Evolutionary conservation across 2,888 invertebrate genomes (phyloP), one percentile per base, ranked within the genome.

Genomic region (Amaurobius ferox): DNA sequence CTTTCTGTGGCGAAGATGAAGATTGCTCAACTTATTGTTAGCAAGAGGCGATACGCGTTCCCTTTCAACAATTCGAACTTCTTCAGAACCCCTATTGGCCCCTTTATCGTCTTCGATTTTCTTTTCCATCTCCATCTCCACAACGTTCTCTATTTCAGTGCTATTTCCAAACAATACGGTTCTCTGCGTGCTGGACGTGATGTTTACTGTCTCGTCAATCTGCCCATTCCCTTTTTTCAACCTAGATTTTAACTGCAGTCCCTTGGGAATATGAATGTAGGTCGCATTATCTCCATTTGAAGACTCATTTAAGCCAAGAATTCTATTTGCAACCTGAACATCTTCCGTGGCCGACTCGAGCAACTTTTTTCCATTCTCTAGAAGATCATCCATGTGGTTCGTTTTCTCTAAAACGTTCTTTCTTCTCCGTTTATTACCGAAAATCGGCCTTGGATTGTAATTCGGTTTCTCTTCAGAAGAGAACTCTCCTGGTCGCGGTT

Each of bases 81-180:
- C n/a, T 35, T 26, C 39, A 16, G 64, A 66, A 6, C 35, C 55
- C 55, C 67, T 73, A 11, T 30, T 16, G 1, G 0, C 66, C 19
- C 35, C 30, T 19, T 35, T 66, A 5, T 66, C 66, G 9, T 66
- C 30, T 32, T 30, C 19, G 0, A 66, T 19, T 35, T 66, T 32
- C 29, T 79, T 72, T n/a, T 72, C 72, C 72, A 79, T 44, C 32
- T 48, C 48, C 79, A 79, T 79, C 26, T 79, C 66, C n/a, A 79
- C 72, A 19, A 79, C 48, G 23, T 79, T 72, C 28, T 79, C 72
- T 13, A 79, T 28, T 3, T 73, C 55, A 9, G 28, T 55, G 0
- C 0, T 48, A 19, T 72, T 44, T 2, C 28, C 32, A 2, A 19
- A 13, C 1, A 39, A 32, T 5, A 35, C 0, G 0, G 64, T 39